These are phyloP conservation scores for Diplolepis rosae DNA, from an alignment of 2,888 invertebrate genomes.

Conservation along the genomic window DNA sequence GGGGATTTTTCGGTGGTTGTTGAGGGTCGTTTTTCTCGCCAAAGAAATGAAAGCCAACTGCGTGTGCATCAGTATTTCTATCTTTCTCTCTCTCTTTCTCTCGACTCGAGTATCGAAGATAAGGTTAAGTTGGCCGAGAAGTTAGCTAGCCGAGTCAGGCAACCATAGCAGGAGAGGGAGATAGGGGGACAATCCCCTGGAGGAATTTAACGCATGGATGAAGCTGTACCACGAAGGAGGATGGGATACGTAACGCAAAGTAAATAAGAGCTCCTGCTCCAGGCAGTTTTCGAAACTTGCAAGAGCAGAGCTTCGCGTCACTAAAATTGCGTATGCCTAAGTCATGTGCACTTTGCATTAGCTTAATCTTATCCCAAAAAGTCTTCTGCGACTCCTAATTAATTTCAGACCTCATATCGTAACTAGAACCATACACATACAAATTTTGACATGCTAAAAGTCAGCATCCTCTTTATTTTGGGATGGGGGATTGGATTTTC, in stretches of 20 bases:
- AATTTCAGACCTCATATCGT: not conserved
- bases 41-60: constrained; percentile 31
- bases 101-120: constrained; percentile 23
- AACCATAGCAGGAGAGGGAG: not conserved
- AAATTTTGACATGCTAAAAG: constrained; percentile 34
- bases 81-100: not conserved
- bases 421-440: constrained; percentile 3
- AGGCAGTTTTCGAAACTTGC: constrained; percentile 52
- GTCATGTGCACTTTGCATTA: constrained; percentile 19
- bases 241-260: constrained; percentile 52
- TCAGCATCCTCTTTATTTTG: constrained; percentile 10
- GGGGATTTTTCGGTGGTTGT: constrained; percentile 20
- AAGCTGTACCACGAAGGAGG: constrained; percentile 54
- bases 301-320: constrained; percentile 36
- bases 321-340: constrained; percentile 16
- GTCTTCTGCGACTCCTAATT: constrained; percentile 23
- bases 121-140: constrained; percentile 32
- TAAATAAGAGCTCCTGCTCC: constrained; percentile 53
- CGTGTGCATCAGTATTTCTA: constrained; percentile 6
- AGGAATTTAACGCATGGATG: constrained; percentile 66
- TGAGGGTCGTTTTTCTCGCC: constrained; percentile 21
- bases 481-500: not conserved
- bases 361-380: not conserved
- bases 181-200: constrained; percentile 53
- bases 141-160: constrained; percentile 21